phyloP scores from a whole-genome alignment of 2,113 vertebrate genomes.

The Hippoglossus stenolepis region DNA sequence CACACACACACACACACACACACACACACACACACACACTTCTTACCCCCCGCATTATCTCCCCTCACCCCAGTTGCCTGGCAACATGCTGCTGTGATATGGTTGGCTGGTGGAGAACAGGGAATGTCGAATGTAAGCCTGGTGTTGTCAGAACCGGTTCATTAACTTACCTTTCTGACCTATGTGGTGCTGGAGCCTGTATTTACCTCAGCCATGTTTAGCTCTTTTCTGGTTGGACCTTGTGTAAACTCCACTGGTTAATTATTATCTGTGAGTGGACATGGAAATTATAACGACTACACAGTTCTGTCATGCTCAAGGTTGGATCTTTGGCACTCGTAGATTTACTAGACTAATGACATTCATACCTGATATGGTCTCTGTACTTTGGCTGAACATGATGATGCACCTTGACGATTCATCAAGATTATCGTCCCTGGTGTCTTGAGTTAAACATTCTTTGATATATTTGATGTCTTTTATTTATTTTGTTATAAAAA shows the following conservation, averaged over 20 bases:
- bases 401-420: neutral
- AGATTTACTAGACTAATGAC: no score
- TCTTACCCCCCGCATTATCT: neutral
- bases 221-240: neutral
- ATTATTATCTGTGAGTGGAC: neutral
- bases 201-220: neutral
- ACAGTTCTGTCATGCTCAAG: neutral
- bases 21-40: no score
- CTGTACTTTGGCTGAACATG: neutral
- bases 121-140: constrained; percentile 29
- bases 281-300: neutral
- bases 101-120: constrained; percentile 43
- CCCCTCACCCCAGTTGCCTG: constrained; percentile 67
- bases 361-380: no score
- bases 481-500: neutral
- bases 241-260: neutral
- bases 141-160: constrained; percentile 31
- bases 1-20: no score
- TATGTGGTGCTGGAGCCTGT: neutral
- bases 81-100: constrained; percentile 66
- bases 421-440: no score
- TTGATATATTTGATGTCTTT: no score
- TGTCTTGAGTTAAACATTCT: no score
- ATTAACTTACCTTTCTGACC: constrained; percentile 19
- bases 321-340: neutral